A percentile compares a stretch with the other conserved stretches of the same genome.
Conservation (phyloP, 2,113 vertebrate species). For the Paramormyrops kingsleyae region DNA sequence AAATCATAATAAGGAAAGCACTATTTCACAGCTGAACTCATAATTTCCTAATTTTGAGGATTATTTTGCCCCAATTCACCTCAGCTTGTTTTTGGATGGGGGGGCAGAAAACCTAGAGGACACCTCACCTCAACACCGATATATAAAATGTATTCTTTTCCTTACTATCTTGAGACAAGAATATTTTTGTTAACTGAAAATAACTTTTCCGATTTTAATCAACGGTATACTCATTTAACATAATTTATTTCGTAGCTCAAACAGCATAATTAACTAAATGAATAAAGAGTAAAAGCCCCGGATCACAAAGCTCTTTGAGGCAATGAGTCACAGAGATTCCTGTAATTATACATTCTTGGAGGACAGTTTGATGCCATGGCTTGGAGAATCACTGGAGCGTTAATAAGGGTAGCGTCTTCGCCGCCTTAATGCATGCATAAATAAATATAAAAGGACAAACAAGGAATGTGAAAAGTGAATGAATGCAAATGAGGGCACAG, state of each 20-base stretch:
- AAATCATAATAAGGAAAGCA: too few relatives aligned
- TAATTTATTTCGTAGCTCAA: neutral
- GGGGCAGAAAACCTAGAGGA: neutral
- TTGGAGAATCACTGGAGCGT: neutral
- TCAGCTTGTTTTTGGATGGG: neutral
- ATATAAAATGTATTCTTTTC: neutral
- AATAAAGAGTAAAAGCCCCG: neutral
- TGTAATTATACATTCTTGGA: conserved; percentile 17
- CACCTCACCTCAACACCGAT: neutral
- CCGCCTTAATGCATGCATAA: conserved; percentile 6
- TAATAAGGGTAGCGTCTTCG: conserved; percentile 10
- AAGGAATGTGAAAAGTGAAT: neutral
- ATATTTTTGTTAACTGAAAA: neutral
- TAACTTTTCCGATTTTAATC: neutral
- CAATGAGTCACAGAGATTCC: neutral
- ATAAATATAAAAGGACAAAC: conserved; percentile 12
- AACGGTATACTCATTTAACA: neutral
- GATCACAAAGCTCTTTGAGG: neutral
- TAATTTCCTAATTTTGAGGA: too few relatives aligned
- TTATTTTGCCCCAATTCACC: neutral
- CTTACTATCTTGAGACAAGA: neutral
- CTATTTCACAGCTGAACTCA: too few relatives aligned
- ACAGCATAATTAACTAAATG: neutral
- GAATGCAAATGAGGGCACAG: neutral
- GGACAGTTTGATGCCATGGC: conserved; percentile 8